Evolutionary conservation across 2,113 vertebrate genomes (phyloP).

Genomic region (Ageneiosus marmoratus): DNA sequence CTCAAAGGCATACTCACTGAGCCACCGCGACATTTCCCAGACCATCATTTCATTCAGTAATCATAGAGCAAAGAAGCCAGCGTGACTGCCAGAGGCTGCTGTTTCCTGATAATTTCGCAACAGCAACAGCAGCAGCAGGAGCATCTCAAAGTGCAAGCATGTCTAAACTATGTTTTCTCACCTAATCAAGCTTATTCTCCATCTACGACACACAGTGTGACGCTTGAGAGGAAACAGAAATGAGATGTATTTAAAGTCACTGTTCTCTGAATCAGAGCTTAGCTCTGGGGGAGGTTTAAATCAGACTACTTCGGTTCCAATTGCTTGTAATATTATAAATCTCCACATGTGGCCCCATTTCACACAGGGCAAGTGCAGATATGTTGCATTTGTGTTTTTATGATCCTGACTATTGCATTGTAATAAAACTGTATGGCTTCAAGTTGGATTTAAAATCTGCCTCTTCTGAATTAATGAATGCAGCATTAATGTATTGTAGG

Average conservation of each 20-base stretch:
- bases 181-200: slow-evolving; percentile 30
- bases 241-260: slow-evolving; percentile 9
- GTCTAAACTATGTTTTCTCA: slow-evolving; percentile 2
- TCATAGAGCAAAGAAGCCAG: background rate
- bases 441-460: background rate
- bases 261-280: slow-evolving; percentile 38
- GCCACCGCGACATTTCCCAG: background rate
- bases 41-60: background rate
- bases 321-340: slow-evolving; percentile 7
- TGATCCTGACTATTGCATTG: background rate
- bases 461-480: background rate
- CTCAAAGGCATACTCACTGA: background rate
- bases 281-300: slow-evolving; percentile 19
- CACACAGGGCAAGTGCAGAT: background rate
- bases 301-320: slow-evolving; percentile 23
- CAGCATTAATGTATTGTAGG: background rate
- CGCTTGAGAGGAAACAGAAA: background rate
- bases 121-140: background rate
- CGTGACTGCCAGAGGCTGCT: background rate
- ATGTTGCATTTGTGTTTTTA: background rate
- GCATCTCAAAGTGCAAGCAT: background rate
- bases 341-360: slow-evolving; percentile 17
- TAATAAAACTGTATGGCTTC: slow-evolving; percentile 2
- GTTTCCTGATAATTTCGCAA: slow-evolving; percentile 1
- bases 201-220: slow-evolving; percentile 7